Percentiles rank a stretch among this genome's conserved stretches.
These are phyloP conservation scores for Menidia menidia DNA, from an alignment of 2,797 vertebrate genomes.

Conservation along the genomic window DNA sequence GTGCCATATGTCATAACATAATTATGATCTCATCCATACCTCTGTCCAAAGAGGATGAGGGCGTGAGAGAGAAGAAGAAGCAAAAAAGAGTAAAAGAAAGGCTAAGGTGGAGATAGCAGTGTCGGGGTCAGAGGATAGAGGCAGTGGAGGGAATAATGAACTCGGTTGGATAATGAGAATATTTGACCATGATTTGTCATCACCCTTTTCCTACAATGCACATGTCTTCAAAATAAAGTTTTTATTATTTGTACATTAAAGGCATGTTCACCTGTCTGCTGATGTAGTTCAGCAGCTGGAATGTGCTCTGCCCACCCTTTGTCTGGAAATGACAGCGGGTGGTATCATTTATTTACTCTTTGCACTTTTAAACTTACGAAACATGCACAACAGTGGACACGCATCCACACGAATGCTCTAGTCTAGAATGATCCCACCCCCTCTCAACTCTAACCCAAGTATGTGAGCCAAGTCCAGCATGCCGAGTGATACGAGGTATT, in stretches of 20 bases:
- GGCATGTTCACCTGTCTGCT: slow-evolving; percentile 59
- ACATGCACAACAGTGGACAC: slow-evolving; percentile 11
- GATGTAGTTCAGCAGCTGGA: slow-evolving; percentile 55
- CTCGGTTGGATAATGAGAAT: slow-evolving; percentile 71
- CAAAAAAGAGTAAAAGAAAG: slow-evolving; percentile 41
- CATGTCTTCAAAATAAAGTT: slow-evolving; percentile 60
- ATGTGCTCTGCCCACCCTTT: slow-evolving; percentile 46
- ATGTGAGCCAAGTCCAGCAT: slow-evolving; percentile 41
- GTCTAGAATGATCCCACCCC: slow-evolving; percentile 38
- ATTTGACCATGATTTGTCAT: slow-evolving; percentile 62
- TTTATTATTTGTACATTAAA: slow-evolving; percentile 73
- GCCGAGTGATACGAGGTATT: slow-evolving; percentile 37
- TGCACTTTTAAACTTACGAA: slow-evolving; percentile 19
- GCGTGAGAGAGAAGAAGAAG: slow-evolving; percentile 36
- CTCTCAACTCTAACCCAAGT: slow-evolving; percentile 44
- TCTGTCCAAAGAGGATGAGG: slow-evolving; percentile 73
- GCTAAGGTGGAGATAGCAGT: slow-evolving; percentile 23
- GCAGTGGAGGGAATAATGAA: slow-evolving; percentile 75
- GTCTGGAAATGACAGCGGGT: slow-evolving; percentile 58
- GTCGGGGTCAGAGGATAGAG: slow-evolving; percentile 59
- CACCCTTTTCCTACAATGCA: slow-evolving; percentile 33
- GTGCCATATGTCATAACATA: slow-evolving; percentile 83
- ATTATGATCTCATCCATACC: slow-evolving; percentile 81
- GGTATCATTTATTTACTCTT: slow-evolving; percentile 28
- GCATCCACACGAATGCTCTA: slow-evolving; percentile 8